Evolutionary conservation across 2,888 invertebrate species (phyloP).

Genomic region (Operophtera brumata): DNA sequence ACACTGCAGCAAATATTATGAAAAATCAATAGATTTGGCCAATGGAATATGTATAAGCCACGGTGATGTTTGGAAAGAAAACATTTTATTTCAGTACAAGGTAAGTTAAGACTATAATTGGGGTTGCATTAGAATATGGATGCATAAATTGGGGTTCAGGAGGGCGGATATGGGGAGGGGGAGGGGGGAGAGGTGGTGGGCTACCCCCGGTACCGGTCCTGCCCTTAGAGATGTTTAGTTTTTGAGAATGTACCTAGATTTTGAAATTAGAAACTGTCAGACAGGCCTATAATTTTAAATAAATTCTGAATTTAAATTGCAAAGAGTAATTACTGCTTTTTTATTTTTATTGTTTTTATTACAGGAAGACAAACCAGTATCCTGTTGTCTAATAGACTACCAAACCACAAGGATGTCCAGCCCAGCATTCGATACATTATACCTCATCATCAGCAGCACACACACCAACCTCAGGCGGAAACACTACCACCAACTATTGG

Average conservation of each 20-base stretch:
- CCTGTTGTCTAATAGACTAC: conserved; percentile 69
- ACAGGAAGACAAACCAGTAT: conserved; percentile 50
- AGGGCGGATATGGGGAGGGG: too few species aligned
- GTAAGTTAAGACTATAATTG: conserved; percentile 40
- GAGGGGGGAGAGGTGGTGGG: too few species aligned
- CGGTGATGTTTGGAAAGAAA: conserved; percentile 76
- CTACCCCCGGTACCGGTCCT: too few species aligned
- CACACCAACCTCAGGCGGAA: conserved; percentile 44
- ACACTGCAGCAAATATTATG: conserved; percentile 48
- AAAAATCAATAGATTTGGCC: conserved; percentile 40
- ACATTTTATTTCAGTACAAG: conserved; percentile 67
- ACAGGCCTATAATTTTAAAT: too few species aligned
- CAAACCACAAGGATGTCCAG: conserved; percentile 62
- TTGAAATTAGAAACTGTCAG: too few species aligned
- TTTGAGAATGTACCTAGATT: too few species aligned
- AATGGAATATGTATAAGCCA: conserved; percentile 61
- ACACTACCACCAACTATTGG: conserved; percentile 48
- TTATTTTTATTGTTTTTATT: conserved; percentile 28
- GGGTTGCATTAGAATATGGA: too few species aligned
- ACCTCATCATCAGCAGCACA: conserved; percentile 62
- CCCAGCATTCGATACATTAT: conserved; percentile 64
- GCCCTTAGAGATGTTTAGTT: too few species aligned
- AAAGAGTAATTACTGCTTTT: too few species aligned
- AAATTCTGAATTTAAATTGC: too few species aligned
- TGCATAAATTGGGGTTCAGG: too few species aligned